Evolutionary conservation across 2,797 vertebrate genomes (phyloP), one percentile per base, ranked within the genome.

Genomic region (Hyperoplus lanceolatus): DNA sequence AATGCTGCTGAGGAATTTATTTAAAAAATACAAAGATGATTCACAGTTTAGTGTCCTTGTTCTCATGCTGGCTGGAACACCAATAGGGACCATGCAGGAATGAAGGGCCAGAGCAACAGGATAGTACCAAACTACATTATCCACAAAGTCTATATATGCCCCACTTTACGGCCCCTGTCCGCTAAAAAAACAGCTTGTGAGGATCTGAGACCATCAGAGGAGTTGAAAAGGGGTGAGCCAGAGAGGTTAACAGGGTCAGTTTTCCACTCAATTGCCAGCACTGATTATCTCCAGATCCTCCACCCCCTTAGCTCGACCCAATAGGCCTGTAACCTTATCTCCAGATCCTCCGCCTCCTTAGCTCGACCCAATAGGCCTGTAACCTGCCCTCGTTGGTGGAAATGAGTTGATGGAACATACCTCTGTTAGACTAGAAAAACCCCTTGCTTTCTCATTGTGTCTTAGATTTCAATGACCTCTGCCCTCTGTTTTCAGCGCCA

Each of bases 51-150:
- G 92, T 94, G 93, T 88, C 90, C 92, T 93, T 94, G 92, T 92
- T 92, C 88, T 93, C 95, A 96, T 95, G 96, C 96, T 95, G 95
- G 94, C 93, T 92, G 90, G 80, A 93, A 94, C 93, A 95, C 92
- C 89, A 77, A 93, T 86, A 88, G 91, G 93, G 92, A 94, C 87
- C 95, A 95, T 95, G 95, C 95, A 91, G 91, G 93, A 90, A 90
- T 86, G 86, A 87, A 84, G 85, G 84, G 90, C 87, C 85, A 91
- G 89, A 90, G 86, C 56, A 42, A 88, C 84, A 83, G 75, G 79
- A 89, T 89, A 75, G 82, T 71, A 88, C 89, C 91, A 81, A 83
- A 88, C 88, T 89, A 89, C 62, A 48, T 70, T 60, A 88, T 86
- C 88, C 82, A 87, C 79, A 79, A 76, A 77, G 79, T 83, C 84